These are phyloP conservation scores for Acholoe squamosa DNA, from an alignment of 2,888 invertebrate species.

Conservation along the genomic window DNA sequence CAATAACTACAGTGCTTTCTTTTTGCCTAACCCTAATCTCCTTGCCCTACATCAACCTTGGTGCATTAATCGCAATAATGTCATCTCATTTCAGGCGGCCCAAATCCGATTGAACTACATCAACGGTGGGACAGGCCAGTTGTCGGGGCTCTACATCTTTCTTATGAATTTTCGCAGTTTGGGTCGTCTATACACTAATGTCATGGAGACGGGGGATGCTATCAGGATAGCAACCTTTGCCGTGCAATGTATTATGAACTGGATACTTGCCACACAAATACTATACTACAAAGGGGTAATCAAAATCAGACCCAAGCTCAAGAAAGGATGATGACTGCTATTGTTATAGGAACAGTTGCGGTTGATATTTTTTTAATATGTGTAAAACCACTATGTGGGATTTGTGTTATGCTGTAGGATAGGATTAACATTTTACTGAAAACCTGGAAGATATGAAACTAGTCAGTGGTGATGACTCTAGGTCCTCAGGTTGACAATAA, in stretches of 20 bases:
- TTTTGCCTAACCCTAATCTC: too few relatives aligned
- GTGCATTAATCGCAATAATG: too few relatives aligned
- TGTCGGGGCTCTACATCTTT: neutral
- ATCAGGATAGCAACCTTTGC: neutral
- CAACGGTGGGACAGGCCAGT: conserved; percentile 5
- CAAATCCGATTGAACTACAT: conserved; percentile 29
- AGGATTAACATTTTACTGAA: too few relatives aligned
- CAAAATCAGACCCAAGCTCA: conserved; percentile 1
- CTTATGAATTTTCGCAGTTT: conserved; percentile 8
- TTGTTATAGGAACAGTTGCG: too few relatives aligned
- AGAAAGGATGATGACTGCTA: conserved; percentile 1
- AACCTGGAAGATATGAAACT: too few relatives aligned
- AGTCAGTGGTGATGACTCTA: too few relatives aligned
- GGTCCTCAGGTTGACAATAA: too few relatives aligned
- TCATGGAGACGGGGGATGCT: conserved; percentile 39
- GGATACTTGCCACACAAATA: neutral
- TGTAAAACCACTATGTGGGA: too few relatives aligned
- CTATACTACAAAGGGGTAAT: conserved; percentile 1
- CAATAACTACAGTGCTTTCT: too few relatives aligned
- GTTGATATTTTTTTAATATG: too few relatives aligned
- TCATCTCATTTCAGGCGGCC: neutral
- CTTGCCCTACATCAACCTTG: too few relatives aligned
- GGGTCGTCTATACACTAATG: conserved; percentile 45
- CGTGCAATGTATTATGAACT: neutral
- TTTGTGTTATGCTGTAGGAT: too few relatives aligned